A percentile compares a stretch with the other conserved stretches of the same genome.
Evolutionary conservation across 2,888 invertebrate species (phyloP).

Genomic region (Morpho helenor): DNA sequence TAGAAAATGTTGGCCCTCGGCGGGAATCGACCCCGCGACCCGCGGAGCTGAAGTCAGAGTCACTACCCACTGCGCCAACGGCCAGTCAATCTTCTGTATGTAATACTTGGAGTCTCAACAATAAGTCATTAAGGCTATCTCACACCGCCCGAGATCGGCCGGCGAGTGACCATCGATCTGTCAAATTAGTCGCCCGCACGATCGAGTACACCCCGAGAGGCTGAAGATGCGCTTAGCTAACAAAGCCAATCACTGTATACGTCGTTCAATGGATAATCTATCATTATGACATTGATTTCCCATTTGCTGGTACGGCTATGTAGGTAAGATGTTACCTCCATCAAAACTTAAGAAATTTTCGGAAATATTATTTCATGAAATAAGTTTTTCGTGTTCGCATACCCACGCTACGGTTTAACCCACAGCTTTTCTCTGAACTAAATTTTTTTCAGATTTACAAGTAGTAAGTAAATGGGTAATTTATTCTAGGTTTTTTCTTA

Average conservation of each 20-base stretch:
- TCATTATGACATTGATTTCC: slow-evolving; percentile 74
- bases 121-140: slow-evolving; percentile 52
- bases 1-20: no score
- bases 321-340: slow-evolving; percentile 43
- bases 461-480: no score
- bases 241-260: slow-evolving; percentile 73
- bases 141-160: slow-evolving; percentile 38
- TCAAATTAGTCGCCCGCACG: slow-evolving; percentile 66
- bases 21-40: no score
- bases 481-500: no score
- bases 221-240: slow-evolving; percentile 63
- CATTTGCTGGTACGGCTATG: slow-evolving; percentile 50
- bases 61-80: no score
- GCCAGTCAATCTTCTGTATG: no score
- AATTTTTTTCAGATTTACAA: no score
- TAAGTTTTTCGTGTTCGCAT: not conserved
- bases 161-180: slow-evolving; percentile 63
- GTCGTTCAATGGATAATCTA: slow-evolving; percentile 68
- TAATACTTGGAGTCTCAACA: slow-evolving; percentile 3
- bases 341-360: slow-evolving; percentile 35
- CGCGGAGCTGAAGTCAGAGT: no score
- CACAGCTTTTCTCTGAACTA: no score
- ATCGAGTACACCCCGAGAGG: slow-evolving; percentile 58
- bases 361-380: not conserved
- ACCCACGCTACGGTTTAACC: no score